Conservation (phyloP, 2,797 vertebrate genomes). For the Xyrichtys novacula region DNA sequence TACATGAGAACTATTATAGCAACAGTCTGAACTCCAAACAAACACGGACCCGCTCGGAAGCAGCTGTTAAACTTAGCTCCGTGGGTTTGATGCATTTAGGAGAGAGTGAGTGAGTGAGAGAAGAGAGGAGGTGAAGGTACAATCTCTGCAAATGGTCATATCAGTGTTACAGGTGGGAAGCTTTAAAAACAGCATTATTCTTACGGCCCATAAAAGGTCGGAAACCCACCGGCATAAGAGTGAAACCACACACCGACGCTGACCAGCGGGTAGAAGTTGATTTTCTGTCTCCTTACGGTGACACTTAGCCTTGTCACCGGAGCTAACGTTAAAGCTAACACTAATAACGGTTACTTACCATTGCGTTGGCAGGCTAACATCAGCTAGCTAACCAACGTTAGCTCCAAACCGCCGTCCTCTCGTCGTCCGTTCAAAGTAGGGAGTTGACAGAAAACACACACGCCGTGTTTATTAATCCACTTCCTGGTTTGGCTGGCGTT, state of each 20-base stretch:
- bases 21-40: not conserved
- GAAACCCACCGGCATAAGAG: not conserved
- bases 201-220: constrained; percentile 29
- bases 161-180: constrained; percentile 59
- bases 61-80: constrained; percentile 6
- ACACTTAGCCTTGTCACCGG: constrained; percentile 45
- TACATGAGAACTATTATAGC: not conserved
- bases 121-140: not conserved
- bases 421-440: constrained; percentile 31
- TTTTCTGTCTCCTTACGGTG: constrained; percentile 6
- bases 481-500: constrained; percentile 1
- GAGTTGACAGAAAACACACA: constrained; percentile 23
- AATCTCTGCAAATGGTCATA: constrained; percentile 39
- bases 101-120: not conserved
- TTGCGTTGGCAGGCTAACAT: constrained; percentile 73
- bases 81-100: not conserved
- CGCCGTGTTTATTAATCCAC: not conserved
- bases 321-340: constrained; percentile 56
- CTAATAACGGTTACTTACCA: constrained; percentile 66
- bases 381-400: constrained; percentile 76
- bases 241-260: not conserved
- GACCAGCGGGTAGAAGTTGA: not conserved
- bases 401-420: constrained; percentile 51
- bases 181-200: constrained; percentile 26
- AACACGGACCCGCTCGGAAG: not conserved